Evolutionary conservation across 2,797 vertebrate species (phyloP).

Genomic region (Sebastes jordani): DNA sequence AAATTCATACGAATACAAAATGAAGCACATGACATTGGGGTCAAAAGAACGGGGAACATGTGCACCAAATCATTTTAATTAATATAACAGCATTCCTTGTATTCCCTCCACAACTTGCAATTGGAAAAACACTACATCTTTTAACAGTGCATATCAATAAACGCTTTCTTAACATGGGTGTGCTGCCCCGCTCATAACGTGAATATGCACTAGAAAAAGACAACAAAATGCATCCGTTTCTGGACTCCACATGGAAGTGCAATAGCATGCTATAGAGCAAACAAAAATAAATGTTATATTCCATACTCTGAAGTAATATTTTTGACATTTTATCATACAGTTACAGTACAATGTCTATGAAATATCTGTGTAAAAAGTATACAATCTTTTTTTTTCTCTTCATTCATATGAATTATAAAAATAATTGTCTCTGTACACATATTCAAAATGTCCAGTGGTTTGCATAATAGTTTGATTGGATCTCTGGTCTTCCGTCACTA

Average conservation of each 20-base stretch:
- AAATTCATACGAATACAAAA: not conserved
- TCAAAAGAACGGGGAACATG: constrained; percentile 17
- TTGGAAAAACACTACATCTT: constrained; percentile 47
- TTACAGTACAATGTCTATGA: constrained; percentile 79
- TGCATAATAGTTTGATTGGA: constrained; percentile 85
- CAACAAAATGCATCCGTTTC: constrained; percentile 69
- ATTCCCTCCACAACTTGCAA: constrained; percentile 39
- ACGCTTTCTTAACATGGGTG: constrained; percentile 48
- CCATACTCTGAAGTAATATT: constrained; percentile 72
- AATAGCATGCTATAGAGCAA: constrained; percentile 80
- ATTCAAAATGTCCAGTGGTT: constrained; percentile 84
- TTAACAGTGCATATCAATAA: constrained; percentile 62
- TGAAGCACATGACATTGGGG: not conserved
- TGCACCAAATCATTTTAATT: constrained; percentile 72
- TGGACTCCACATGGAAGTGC: constrained; percentile 55
- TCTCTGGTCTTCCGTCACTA: constrained; percentile 75
- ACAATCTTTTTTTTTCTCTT: constrained; percentile 68
- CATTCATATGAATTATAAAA: constrained; percentile 80
- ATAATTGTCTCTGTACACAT: constrained; percentile 81
- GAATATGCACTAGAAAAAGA: constrained; percentile 65
- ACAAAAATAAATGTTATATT: constrained; percentile 73
- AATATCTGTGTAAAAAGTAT: constrained; percentile 86
- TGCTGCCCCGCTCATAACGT: constrained; percentile 54
- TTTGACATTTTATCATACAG: constrained; percentile 66
- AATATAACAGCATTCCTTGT: constrained; percentile 69